phyloP scores from a whole-genome alignment of 1,140 invertebrate genomes.

The Heliothis subflexa region DNA sequence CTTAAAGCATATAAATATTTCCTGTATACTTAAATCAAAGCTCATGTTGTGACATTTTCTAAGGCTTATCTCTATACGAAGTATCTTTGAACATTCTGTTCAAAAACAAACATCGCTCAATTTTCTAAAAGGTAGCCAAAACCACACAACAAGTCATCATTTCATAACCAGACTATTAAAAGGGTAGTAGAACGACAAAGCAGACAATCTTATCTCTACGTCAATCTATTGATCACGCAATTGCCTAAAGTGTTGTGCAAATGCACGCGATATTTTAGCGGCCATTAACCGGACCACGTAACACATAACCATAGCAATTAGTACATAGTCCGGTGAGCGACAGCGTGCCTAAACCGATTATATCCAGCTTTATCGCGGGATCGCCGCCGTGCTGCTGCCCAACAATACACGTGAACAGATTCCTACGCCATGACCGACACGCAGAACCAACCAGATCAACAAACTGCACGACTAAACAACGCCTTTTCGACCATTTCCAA shows the following conservation, averaged over 20 bases:
- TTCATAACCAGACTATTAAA: slow-evolving; percentile 49
- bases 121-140: background rate
- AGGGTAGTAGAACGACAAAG: slow-evolving; percentile 48
- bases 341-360: slow-evolving; percentile 81
- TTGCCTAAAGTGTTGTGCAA: slow-evolving; percentile 64
- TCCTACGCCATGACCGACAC: slow-evolving; percentile 71
- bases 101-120: background rate
- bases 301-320: slow-evolving; percentile 78
- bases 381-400: slow-evolving; percentile 57
- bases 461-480: slow-evolving; percentile 61
- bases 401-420: slow-evolving; percentile 73
- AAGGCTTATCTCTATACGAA: too few species aligned
- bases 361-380: slow-evolving; percentile 72
- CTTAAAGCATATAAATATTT: background rate
- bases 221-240: slow-evolving; percentile 68
- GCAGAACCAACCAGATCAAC: slow-evolving; percentile 70
- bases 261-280: slow-evolving; percentile 69
- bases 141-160: slow-evolving; percentile 11
- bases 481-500: slow-evolving; percentile 57
- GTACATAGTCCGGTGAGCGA: slow-evolving; percentile 78
- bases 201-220: slow-evolving; percentile 50
- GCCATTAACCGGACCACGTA: slow-evolving; percentile 71
- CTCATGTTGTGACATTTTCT: too few species aligned
- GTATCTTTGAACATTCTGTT: too few species aligned
- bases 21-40: too few species aligned